Percentiles rank a stretch among this genome's conserved stretches.
Evolutionary conservation across 30 jellyfish, hydroid and myxozoan genomes (phyloP).

Genomic region (Catostylus mosaicus): DNA sequence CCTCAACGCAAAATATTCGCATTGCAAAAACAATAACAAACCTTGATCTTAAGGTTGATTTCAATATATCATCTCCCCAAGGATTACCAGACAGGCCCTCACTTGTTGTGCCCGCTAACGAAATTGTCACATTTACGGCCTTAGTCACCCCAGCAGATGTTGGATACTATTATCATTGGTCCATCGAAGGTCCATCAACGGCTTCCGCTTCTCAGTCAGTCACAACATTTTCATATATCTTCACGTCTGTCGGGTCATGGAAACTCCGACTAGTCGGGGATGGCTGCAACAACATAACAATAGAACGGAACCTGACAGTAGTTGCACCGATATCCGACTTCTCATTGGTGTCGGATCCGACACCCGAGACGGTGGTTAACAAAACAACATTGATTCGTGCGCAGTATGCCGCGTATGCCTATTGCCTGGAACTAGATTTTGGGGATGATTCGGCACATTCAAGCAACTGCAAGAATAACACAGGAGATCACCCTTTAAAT

Average conservation of each 20-base stretch:
- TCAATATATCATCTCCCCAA: constrained; percentile 36
- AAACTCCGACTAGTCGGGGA: constrained; percentile 7
- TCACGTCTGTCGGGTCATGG: constrained; percentile 18
- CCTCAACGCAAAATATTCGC: neutral
- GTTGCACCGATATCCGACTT: constrained; percentile 11
- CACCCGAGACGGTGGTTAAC: constrained; percentile 41
- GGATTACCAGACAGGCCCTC: constrained; percentile 38
- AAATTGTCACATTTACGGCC: constrained; percentile 6
- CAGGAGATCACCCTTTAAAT: constrained; percentile 12
- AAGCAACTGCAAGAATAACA: constrained; percentile 34
- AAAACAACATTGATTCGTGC: constrained; percentile 17
- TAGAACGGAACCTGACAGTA: constrained; percentile 20
- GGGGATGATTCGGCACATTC: constrained; percentile 26
- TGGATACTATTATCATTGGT: constrained; percentile 27
- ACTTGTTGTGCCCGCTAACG: constrained; percentile 27
- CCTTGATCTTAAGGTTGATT: neutral
- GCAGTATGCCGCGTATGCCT: constrained; percentile 23
- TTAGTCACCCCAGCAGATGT: constrained; percentile 6
- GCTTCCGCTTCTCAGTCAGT: neutral
- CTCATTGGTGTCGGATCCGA: constrained; percentile 22
- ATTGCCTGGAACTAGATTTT: constrained; percentile 21
- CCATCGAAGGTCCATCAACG: constrained; percentile 1
- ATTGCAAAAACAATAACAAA: constrained; percentile 13
- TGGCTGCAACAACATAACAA: constrained; percentile 17
- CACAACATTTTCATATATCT: neutral